phyloP scores from a whole-genome alignment of 2,888 invertebrate species.

The Bembecia ichneumoniformis region DNA sequence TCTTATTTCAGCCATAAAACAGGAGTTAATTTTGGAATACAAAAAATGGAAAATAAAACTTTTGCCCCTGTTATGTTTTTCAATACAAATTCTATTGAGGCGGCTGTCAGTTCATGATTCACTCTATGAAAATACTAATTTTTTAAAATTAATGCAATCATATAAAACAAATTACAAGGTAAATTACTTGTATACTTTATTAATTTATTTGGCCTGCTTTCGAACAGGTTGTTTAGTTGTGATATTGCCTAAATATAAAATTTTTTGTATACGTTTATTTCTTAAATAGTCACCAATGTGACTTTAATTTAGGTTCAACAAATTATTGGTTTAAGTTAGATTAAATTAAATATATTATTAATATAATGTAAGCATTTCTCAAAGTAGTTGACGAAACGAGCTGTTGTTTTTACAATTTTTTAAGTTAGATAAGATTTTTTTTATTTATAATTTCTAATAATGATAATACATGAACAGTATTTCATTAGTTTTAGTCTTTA shows the following conservation, averaged over 20 bases:
- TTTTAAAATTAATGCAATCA: too few relatives aligned
- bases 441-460: constrained; percentile 37
- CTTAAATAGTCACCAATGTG: constrained; percentile 50
- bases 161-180: too few relatives aligned
- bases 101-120: too few relatives aligned
- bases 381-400: constrained; percentile 24
- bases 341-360: constrained; percentile 27
- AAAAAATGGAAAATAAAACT: too few relatives aligned
- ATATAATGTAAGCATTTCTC: constrained; percentile 24
- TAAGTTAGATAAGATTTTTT: constrained; percentile 8
- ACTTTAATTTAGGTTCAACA: constrained; percentile 61
- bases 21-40: too few relatives aligned
- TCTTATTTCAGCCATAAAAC: too few relatives aligned
- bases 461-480: constrained; percentile 56
- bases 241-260: constrained; percentile 64
- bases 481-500: constrained; percentile 36
- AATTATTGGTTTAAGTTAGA: constrained; percentile 21
- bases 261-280: constrained; percentile 69
- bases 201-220: constrained; percentile 52
- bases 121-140: too few relatives aligned
- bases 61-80: too few relatives aligned
- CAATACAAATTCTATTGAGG: too few relatives aligned
- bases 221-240: constrained; percentile 60
- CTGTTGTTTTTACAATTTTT: constrained; percentile 11
- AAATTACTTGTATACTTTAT: not conserved